Conservation (phyloP, 2,113 vertebrate species). For the Isichthys henryi region DNA sequence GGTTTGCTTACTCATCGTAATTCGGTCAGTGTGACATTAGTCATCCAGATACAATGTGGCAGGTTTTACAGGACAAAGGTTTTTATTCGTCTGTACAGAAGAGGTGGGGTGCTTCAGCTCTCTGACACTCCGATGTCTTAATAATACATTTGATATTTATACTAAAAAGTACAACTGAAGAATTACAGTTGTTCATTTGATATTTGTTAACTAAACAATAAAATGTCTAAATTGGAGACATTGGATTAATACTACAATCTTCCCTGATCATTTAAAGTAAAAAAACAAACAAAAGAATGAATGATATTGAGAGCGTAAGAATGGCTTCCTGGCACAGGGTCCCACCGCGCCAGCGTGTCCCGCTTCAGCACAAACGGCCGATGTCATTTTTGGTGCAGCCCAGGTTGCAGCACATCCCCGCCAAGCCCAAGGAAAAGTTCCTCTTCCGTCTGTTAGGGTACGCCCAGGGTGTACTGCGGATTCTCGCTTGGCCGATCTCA, state of each 20-base stretch:
- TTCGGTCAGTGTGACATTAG: neutral
- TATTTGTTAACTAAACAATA: neutral
- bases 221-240: neutral
- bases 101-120: neutral
- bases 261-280: constrained; percentile 22
- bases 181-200: neutral
- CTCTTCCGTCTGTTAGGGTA: constrained; percentile 58
- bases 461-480: constrained; percentile 40
- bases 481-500: constrained; percentile 24
- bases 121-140: neutral
- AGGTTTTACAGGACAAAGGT: neutral
- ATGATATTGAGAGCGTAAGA: neutral
- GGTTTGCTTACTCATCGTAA: neutral
- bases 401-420: constrained; percentile 75
- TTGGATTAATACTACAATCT: neutral
- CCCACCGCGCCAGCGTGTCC: neutral
- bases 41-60: neutral
- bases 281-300: constrained; percentile 15
- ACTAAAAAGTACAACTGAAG: neutral
- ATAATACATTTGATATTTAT: neutral
- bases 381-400: constrained; percentile 83
- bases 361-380: constrained; percentile 71
- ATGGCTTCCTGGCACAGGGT: neutral
- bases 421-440: constrained; percentile 68
- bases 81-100: constrained; percentile 13